Percentiles rank a stretch among this genome's conserved stretches.
phyloP scores from a whole-genome alignment of 2,797 vertebrate genomes.

The Sphaeramia orbicularis region DNA sequence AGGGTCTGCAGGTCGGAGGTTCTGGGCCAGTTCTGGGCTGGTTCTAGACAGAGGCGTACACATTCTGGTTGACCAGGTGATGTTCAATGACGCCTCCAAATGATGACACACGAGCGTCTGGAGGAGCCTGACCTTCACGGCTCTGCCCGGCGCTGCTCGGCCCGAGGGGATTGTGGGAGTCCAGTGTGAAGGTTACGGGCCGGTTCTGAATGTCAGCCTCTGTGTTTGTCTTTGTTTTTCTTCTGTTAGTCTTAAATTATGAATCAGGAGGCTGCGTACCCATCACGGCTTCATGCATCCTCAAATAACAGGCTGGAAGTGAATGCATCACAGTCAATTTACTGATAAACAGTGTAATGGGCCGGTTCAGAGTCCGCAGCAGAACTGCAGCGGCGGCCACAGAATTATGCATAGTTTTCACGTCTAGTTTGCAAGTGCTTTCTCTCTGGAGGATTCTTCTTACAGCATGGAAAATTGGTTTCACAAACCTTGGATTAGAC shows the following conservation, averaged over 20 bases:
- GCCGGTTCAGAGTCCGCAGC: slow-evolving; percentile 13
- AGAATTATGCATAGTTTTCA: slow-evolving; percentile 34
- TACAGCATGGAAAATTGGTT: slow-evolving; percentile 46
- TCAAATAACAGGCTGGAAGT: slow-evolving; percentile 14
- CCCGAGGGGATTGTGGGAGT: slow-evolving; percentile 11
- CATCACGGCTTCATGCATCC: slow-evolving; percentile 6
- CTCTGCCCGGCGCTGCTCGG: neutral
- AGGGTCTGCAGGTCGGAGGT: no score
- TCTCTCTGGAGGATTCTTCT: slow-evolving; percentile 39
- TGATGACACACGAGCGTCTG: slow-evolving; percentile 51
- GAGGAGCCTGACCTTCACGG: slow-evolving; percentile 43
- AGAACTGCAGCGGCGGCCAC: slow-evolving; percentile 12
- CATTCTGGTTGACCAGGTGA: slow-evolving; percentile 50
- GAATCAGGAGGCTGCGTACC: slow-evolving; percentile 15
- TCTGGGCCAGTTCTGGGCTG: no score
- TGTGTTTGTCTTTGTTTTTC: slow-evolving; percentile 7
- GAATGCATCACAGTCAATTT: slow-evolving; percentile 15
- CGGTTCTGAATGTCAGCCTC: neutral
- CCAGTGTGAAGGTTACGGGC: neutral
- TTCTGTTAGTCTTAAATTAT: slow-evolving; percentile 17
- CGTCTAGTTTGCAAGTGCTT: slow-evolving; percentile 25
- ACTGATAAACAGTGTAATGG: slow-evolving; percentile 36
- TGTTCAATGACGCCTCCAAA: slow-evolving; percentile 50
- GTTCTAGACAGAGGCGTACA: no score
- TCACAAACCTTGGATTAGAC: slow-evolving; percentile 58